A percentile compares a stretch with the other conserved stretches of the same genome.
phyloP scores from a whole-genome alignment of 2,888 invertebrate species.

The Thysanoteuthis rhombus region DNA sequence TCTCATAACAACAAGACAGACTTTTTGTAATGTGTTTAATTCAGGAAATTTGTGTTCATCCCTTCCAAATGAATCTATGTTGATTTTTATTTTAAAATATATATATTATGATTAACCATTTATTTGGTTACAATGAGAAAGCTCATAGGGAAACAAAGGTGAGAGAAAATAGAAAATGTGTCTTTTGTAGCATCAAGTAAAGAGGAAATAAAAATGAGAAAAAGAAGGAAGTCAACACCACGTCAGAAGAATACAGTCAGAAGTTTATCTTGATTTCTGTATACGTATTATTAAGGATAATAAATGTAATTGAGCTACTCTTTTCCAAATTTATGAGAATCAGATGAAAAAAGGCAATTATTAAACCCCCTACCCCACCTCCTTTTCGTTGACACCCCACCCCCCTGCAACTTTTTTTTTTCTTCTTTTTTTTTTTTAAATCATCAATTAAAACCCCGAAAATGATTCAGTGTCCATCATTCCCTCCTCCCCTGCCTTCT shows the following conservation, averaged over 20 bases:
- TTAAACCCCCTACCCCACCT: background rate
- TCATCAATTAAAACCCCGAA: too few species aligned
- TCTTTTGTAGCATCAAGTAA: too few species aligned
- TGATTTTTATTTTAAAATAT: background rate
- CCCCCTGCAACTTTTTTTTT: background rate
- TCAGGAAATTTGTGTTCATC: background rate
- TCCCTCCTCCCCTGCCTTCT: background rate
- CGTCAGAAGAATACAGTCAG: background rate
- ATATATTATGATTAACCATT: conserved; percentile 12
- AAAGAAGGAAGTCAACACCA: background rate
- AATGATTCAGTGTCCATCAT: background rate
- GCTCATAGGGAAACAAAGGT: background rate
- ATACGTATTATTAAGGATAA: background rate
- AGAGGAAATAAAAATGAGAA: background rate
- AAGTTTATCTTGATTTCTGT: background rate
- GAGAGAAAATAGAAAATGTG: background rate
- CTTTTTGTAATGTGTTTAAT: conserved; percentile 12
- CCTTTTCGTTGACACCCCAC: background rate
- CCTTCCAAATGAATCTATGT: background rate
- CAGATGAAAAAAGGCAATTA: conserved; percentile 22
- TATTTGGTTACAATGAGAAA: conserved; percentile 12
- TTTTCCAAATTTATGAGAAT: conserved; percentile 18
- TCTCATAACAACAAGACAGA: background rate
- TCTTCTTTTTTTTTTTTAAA: too few species aligned
- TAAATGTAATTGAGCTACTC: conserved; percentile 27